Evolutionary conservation across 2,797 vertebrate genomes (phyloP).

Genomic region (Gastrophryne carolinensis): DNA sequence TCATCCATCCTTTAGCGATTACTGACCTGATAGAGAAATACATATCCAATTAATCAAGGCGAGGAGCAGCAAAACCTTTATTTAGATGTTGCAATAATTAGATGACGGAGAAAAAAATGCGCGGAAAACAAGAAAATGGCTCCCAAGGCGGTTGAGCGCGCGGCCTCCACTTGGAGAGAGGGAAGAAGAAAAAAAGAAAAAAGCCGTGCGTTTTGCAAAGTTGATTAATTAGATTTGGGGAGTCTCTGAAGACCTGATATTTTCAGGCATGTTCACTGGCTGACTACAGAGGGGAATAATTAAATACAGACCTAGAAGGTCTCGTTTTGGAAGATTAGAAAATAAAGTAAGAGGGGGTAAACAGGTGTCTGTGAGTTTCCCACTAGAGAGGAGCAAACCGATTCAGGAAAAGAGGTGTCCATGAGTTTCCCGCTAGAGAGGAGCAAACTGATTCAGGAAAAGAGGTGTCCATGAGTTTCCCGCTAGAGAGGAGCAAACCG

Average conservation of each 20-base stretch:
- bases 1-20: constrained; percentile 64
- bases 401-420: too few species aligned
- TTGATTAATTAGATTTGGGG: constrained; percentile 70
- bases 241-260: constrained; percentile 61
- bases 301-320: background rate
- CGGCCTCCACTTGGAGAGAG: constrained; percentile 62
- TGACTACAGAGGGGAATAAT: constrained; percentile 37
- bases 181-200: too few species aligned
- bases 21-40: constrained; percentile 69
- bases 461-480: too few species aligned
- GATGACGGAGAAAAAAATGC: constrained; percentile 59
- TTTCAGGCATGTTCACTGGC: constrained; percentile 65
- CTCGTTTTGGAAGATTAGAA: background rate
- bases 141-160: constrained; percentile 60
- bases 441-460: too few species aligned
- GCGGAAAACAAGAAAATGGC: constrained; percentile 65
- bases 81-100: constrained; percentile 67
- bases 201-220: constrained; percentile 61
- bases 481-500: too few species aligned
- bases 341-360: background rate
- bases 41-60: constrained; percentile 67
- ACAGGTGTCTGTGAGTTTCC: too few species aligned
- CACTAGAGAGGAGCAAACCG: too few species aligned
- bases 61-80: constrained; percentile 62
- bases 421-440: too few species aligned